A percentile compares a stretch with the other conserved stretches of the same genome.
Evolutionary conservation across 2,113 vertebrate genomes (phyloP).

Genomic region (Todiramphus chloris): DNA sequence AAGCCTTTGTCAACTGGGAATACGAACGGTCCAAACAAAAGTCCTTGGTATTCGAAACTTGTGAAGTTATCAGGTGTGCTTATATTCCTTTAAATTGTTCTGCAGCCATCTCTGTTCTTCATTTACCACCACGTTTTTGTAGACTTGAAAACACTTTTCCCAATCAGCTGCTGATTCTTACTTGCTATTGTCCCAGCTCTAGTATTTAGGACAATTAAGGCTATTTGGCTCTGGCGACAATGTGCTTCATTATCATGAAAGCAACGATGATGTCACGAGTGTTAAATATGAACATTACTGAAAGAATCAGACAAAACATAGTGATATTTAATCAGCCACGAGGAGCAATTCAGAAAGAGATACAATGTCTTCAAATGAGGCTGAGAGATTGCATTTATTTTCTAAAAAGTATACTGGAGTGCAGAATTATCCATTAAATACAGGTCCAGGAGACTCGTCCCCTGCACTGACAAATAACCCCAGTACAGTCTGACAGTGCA

Average conservation of each 20-base stretch:
- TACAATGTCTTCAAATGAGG: slow-evolving; percentile 57
- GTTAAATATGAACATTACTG: background rate
- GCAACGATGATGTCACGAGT: slow-evolving; percentile 39
- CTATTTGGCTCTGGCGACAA: slow-evolving; percentile 42
- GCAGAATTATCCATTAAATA: background rate
- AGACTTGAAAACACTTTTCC: slow-evolving; percentile 36
- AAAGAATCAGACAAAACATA: slow-evolving; percentile 51
- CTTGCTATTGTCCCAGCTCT: slow-evolving; percentile 8
- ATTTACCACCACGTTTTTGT: background rate
- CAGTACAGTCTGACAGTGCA: background rate
- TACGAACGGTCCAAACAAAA: background rate
- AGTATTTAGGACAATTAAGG: slow-evolving; percentile 45
- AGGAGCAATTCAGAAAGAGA: slow-evolving; percentile 13
- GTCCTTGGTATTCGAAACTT: background rate
- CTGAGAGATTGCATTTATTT: slow-evolving; percentile 18
- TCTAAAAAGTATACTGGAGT: background rate
- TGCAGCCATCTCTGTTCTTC: background rate
- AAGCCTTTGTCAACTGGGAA: background rate
- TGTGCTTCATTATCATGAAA: slow-evolving; percentile 52
- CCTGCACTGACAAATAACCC: background rate
- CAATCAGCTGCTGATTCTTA: slow-evolving; percentile 4
- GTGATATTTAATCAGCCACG: slow-evolving; percentile 30
- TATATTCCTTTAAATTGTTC: background rate
- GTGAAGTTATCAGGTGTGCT: background rate
- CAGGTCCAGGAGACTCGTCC: background rate